Evolutionary conservation across 2,888 invertebrate species (phyloP), one percentile per base, ranked within the genome.

Genomic region (Nomada lathburiana): DNA sequence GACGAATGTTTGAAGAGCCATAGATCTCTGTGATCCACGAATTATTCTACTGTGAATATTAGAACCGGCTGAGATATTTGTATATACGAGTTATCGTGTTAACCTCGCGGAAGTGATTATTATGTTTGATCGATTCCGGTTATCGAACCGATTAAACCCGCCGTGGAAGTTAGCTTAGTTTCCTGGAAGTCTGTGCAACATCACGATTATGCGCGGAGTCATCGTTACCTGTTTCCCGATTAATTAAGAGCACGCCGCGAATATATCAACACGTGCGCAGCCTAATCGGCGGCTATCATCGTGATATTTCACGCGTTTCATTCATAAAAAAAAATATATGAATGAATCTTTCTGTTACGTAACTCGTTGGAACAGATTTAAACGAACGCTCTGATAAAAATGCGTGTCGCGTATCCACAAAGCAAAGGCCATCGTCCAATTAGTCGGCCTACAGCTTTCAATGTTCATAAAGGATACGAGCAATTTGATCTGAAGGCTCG

Each of bases 1-100:
- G 80, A 79, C 57, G 52, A 84, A 83, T 80, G n/a, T 86, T 84
- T 87, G 71, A 47, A 10, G 71, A 74, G 74, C 26, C 42, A 26
- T 50, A 1, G 26, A 20, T 29, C 23, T 26, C 23, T n/a, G 47
- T 23, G 26, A 13, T 23, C 47, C 5, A 18, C 18, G 57, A 70
- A 26, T 55, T 59, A 59, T 60, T 72, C 10, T 55, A 7, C n/a
- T 13, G 16, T 0, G 44, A n/a, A 62, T 65, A 18, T 50, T 60
- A 62, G 42, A 59, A 65, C 50, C 53, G n/a, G 4, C 29, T 29
- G 59, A 36, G 65, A 23, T 20, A 64, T 52, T 57, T 26, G 36
- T 53, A n/a, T 20, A 20, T 36, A 23, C 9, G 29, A 26, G n/a
- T 65, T 23, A 60, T 42, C 74, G 18, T 9, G 16, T 26, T 67